These are phyloP conservation scores for Stegodyphus dumicola DNA, from an alignment of 1,140 invertebrate genomes.

Conservation along the genomic window DNA sequence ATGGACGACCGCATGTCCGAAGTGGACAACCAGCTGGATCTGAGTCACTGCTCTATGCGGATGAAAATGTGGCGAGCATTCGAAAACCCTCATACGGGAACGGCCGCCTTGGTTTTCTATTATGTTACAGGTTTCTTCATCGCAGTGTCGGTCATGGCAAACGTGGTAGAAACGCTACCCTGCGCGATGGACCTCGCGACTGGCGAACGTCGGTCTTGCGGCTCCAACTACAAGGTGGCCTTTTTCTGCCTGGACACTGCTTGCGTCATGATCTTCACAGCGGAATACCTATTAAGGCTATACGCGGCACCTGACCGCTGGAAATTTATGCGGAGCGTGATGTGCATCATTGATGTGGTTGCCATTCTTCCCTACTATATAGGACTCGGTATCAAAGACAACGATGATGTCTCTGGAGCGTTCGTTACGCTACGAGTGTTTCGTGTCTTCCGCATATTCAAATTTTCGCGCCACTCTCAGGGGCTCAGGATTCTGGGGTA, in stretches of 20 bases:
- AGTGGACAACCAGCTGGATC: slow-evolving; percentile 82
- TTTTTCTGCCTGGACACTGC: slow-evolving; percentile 99
- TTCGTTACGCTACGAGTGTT: slow-evolving; percentile 99
- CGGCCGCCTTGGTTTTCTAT: slow-evolving; percentile 98
- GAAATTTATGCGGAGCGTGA: slow-evolving; percentile 96
- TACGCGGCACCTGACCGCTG: slow-evolving; percentile 98
- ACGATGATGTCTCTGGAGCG: slow-evolving; percentile 98
- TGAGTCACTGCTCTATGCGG: slow-evolving; percentile 81
- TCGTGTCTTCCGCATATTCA: slow-evolving; percentile 99
- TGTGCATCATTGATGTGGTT: slow-evolving; percentile 99
- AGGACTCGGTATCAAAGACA: slow-evolving; percentile 94
- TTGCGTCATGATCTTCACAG: slow-evolving; percentile 99
- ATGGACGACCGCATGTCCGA: slow-evolving; percentile 98
- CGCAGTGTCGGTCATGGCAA: slow-evolving; percentile 98
- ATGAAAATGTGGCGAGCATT: slow-evolving; percentile 99
- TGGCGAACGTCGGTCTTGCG: slow-evolving; percentile 86
- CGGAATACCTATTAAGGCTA: slow-evolving; percentile 94
- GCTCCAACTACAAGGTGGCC: slow-evolving; percentile 96
- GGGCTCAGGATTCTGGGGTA: slow-evolving; percentile 98
- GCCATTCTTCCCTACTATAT: slow-evolving; percentile 99
- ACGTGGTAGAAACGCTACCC: slow-evolving; percentile 98
- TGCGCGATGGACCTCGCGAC: slow-evolving; percentile 71
- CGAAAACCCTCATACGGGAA: slow-evolving; percentile 98
- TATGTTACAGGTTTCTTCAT: slow-evolving; percentile 99
- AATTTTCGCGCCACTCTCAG: slow-evolving; percentile 99